phyloP scores from a whole-genome alignment of 1,140 invertebrate species.

The Archivesica marissinica region DNA sequence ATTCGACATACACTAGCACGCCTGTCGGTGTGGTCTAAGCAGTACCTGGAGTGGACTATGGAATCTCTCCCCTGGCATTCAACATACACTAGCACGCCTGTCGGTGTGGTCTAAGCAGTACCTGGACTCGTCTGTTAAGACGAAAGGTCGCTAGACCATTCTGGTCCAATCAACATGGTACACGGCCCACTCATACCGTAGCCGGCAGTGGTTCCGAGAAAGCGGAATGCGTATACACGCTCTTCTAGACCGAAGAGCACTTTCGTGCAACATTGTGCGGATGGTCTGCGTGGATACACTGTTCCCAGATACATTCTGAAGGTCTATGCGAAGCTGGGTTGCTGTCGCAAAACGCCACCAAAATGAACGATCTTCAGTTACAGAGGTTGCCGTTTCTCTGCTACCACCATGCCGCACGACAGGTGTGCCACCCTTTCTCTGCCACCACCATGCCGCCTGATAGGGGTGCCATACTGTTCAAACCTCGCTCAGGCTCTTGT shows the following conservation, averaged over 20 bases:
- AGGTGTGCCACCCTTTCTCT: not conserved
- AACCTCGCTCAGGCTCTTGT: not conserved
- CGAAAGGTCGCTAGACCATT: not conserved
- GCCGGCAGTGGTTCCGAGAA: no score
- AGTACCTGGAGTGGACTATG: slow-evolving; percentile 7
- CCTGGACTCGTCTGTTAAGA: not conserved
- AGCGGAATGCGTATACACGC: no score
- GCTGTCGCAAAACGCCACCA: not conserved
- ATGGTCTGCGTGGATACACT: not conserved
- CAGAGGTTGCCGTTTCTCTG: not conserved
- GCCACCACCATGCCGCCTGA: not conserved
- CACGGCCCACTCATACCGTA: no score
- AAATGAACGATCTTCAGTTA: not conserved
- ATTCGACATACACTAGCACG: not conserved
- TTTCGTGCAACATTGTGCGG: no score
- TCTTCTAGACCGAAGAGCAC: no score
- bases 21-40: not conserved
- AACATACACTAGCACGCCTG: not conserved
- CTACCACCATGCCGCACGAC: not conserved
- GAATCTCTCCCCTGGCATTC: not conserved
- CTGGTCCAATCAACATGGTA: no score
- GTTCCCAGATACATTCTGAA: not conserved
- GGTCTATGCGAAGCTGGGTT: not conserved
- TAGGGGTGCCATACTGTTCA: not conserved
- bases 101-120: not conserved